phyloP scores from a whole-genome alignment of 2,888 invertebrate genomes.

The Portevinia maculata region DNA sequence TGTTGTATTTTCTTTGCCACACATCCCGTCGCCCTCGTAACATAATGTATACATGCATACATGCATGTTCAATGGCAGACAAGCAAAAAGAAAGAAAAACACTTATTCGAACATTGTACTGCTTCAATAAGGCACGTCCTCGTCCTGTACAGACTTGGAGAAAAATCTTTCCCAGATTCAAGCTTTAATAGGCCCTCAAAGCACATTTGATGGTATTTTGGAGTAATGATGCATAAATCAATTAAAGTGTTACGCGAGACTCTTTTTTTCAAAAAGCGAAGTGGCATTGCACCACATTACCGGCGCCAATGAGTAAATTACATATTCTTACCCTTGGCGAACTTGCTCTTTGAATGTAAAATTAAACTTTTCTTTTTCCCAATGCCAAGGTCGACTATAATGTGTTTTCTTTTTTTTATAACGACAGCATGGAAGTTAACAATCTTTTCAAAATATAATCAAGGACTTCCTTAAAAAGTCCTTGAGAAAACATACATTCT shows the following conservation, averaged over 20 bases:
- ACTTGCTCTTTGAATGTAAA: background rate
- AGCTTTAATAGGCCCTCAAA: conserved; percentile 31
- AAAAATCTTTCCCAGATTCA: conserved; percentile 30
- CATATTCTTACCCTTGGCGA: conserved; percentile 32
- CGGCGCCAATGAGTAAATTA: conserved; percentile 39
- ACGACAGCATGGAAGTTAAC: background rate
- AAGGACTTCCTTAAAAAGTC: conserved; percentile 49
- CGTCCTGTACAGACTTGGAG: conserved; percentile 37
- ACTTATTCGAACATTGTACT: conserved; percentile 66
- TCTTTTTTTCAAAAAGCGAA: conserved; percentile 13
- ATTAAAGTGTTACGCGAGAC: conserved; percentile 41
- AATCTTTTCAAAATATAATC: conserved; percentile 6
- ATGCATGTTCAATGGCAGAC: conserved; percentile 49
- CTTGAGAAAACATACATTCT: conserved; percentile 19
- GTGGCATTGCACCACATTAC: conserved; percentile 34
- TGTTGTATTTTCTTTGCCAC: conserved; percentile 22
- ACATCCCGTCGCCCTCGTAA: conserved; percentile 24
- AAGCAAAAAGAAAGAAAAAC: conserved; percentile 19
- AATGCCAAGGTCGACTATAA: conserved; percentile 64
- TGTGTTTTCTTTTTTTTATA: background rate
- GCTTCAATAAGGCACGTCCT: conserved; percentile 56
- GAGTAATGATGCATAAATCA: conserved; percentile 62
- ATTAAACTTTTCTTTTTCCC: conserved; percentile 6
- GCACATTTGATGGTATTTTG: conserved; percentile 42
- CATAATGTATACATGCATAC: conserved; percentile 44